Conservation (phyloP, 2,797 vertebrate genomes). For the Morus bassanus region DNA sequence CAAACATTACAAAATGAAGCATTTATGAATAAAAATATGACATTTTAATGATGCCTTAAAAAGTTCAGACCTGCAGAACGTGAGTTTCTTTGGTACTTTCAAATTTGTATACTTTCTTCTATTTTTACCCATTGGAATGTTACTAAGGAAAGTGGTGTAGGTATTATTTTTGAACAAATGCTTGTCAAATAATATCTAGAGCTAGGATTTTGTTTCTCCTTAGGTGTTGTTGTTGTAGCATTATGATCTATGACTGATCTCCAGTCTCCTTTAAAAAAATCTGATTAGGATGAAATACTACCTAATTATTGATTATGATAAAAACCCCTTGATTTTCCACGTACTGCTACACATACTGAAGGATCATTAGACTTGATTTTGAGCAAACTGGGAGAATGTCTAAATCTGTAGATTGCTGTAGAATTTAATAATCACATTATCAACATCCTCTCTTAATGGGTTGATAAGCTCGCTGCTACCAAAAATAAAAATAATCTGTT, state of each 20-base stretch:
- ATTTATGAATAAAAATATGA: not conserved
- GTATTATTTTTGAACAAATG: not conserved
- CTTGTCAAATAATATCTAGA: not conserved
- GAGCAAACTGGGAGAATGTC: not conserved
- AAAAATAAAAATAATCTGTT: not conserved
- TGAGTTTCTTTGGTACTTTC: not conserved
- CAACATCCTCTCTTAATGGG: not conserved
- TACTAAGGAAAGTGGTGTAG: not conserved
- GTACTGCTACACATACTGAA: not conserved
- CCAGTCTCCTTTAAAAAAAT: not conserved
- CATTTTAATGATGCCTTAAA: not conserved
- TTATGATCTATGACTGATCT: not conserved
- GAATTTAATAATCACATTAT: slow-evolving; percentile 6
- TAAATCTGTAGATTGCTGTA: not conserved
- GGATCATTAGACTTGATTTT: not conserved
- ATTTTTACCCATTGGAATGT: not conserved
- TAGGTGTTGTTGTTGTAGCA: not conserved
- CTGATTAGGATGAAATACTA: not conserved
- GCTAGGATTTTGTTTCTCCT: not conserved
- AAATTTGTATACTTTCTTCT: not conserved
- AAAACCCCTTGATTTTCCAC: not conserved
- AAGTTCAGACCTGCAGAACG: not conserved
- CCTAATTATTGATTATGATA: not conserved
- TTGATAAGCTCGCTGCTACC: not conserved
- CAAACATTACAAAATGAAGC: not conserved